Conservation (phyloP, 2,888 invertebrate genomes). For the Polyommatus icarus region DNA sequence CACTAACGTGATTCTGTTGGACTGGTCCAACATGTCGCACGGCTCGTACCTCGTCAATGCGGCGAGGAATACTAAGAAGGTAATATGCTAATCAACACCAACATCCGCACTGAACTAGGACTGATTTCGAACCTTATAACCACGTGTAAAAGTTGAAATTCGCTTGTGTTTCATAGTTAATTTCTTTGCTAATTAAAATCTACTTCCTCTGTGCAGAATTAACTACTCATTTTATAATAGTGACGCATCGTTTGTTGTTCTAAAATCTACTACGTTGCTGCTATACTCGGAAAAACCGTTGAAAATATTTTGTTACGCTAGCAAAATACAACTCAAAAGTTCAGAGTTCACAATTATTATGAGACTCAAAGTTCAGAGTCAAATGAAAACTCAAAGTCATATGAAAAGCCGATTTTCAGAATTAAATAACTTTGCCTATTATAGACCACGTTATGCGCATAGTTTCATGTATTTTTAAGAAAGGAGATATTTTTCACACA, state of each 20-base stretch:
- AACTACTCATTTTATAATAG: background rate
- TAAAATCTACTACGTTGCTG: background rate
- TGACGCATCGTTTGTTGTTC: background rate
- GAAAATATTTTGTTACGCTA: background rate
- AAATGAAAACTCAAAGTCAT: too few species aligned
- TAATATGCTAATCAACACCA: slow-evolving; percentile 48
- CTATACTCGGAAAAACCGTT: background rate
- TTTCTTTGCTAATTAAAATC: background rate
- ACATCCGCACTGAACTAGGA: background rate
- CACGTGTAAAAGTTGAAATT: background rate
- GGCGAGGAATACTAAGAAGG: slow-evolving; percentile 81
- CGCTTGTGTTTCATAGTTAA: background rate
- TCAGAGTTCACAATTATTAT: too few species aligned
- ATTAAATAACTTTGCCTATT: too few species aligned
- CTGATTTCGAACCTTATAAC: background rate
- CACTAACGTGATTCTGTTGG: slow-evolving; percentile 69
- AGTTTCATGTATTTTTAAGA: too few species aligned
- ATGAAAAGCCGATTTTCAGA: too few species aligned
- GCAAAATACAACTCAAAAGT: background rate
- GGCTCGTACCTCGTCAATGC: slow-evolving; percentile 80
- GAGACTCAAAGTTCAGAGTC: too few species aligned
- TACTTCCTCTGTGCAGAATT: slow-evolving; percentile 48
- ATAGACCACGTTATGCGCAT: too few species aligned
- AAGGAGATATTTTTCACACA: too few species aligned
- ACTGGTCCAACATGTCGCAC: slow-evolving; percentile 77